Conservation (phyloP, 2,113 vertebrate species). For the Baryphthengus martii region DNA sequence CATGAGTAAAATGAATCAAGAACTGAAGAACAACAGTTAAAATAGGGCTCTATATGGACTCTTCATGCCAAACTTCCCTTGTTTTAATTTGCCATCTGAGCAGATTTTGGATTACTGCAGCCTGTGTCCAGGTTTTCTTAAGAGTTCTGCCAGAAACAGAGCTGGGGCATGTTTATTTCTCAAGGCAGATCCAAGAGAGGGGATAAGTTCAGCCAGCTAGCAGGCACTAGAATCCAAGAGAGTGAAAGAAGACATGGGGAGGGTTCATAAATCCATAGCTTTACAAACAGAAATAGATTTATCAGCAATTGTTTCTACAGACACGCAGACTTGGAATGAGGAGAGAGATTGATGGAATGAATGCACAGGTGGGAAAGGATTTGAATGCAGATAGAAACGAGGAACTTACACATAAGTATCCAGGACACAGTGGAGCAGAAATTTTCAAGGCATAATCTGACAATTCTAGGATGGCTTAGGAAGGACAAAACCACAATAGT, state of each 20-base stretch:
- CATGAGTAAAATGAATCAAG: conserved; percentile 34
- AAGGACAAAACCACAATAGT: not conserved
- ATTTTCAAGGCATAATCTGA: not conserved
- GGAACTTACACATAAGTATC: not conserved
- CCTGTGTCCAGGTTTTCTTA: conserved; percentile 7
- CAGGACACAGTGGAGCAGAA: not conserved
- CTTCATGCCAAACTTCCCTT: not conserved
- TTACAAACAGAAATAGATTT: not conserved
- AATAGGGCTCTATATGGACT: not conserved
- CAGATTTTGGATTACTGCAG: conserved; percentile 19
- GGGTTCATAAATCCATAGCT: not conserved
- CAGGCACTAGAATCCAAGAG: not conserved
- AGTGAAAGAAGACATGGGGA: not conserved
- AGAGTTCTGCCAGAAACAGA: conserved; percentile 30
- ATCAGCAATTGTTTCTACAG: not conserved
- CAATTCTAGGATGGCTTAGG: not conserved
- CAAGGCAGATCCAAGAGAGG: conserved; percentile 29
- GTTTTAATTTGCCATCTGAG: conserved; percentile 3
- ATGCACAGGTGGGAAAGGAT: conserved; percentile 1
- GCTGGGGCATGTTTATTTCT: conserved; percentile 35
- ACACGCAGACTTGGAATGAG: not conserved
- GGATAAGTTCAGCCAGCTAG: conserved; percentile 43
- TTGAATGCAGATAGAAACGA: not conserved
- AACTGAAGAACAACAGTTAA: not conserved
- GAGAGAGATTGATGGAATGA: not conserved